Percentiles rank a stretch among this genome's conserved stretches.
Evolutionary conservation across 2,888 invertebrate species (phyloP).

Genomic region (Morpho achilles): DNA sequence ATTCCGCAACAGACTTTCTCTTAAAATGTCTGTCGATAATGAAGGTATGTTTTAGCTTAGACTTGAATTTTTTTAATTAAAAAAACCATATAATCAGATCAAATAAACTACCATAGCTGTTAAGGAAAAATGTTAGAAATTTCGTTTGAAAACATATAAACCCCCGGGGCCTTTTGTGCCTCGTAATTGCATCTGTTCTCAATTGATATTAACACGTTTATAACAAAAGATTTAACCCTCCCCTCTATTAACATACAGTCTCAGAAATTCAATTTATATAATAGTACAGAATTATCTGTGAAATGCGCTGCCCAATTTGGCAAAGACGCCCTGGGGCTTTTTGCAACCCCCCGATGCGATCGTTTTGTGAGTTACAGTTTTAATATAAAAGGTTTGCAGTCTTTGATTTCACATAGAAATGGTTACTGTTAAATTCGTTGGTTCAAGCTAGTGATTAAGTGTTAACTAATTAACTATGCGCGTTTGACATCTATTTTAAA

Average conservation of each 20-base stretch:
- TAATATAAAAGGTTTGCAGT: slow-evolving; percentile 1
- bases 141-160: slow-evolving; percentile 5
- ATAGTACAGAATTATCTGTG: slow-evolving; percentile 9
- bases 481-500: too few relatives aligned
- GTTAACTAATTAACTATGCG: too few relatives aligned
- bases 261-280: slow-evolving; percentile 13
- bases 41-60: too few relatives aligned
- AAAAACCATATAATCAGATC: background rate
- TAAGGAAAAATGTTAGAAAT: background rate
- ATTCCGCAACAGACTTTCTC: too few relatives aligned
- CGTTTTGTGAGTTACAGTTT: slow-evolving; percentile 5
- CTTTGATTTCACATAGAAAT: background rate
- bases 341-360: slow-evolving; percentile 9
- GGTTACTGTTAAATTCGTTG: too few relatives aligned
- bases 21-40: too few relatives aligned
- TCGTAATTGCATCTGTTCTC: slow-evolving; percentile 18
- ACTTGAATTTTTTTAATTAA: too few relatives aligned
- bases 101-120: background rate
- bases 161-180: slow-evolving; percentile 10
- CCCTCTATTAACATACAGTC: slow-evolving; percentile 6
- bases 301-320: slow-evolving; percentile 8
- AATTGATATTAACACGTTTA: slow-evolving; percentile 17
- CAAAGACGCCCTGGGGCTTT: slow-evolving; percentile 12
- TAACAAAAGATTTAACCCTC: slow-evolving; percentile 10
- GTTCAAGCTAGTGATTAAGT: too few relatives aligned